A percentile compares a stretch with the other conserved stretches of the same genome.
Evolutionary conservation across 1,140 invertebrate genomes (phyloP).

Genomic region (Mactra quadrangularis): DNA sequence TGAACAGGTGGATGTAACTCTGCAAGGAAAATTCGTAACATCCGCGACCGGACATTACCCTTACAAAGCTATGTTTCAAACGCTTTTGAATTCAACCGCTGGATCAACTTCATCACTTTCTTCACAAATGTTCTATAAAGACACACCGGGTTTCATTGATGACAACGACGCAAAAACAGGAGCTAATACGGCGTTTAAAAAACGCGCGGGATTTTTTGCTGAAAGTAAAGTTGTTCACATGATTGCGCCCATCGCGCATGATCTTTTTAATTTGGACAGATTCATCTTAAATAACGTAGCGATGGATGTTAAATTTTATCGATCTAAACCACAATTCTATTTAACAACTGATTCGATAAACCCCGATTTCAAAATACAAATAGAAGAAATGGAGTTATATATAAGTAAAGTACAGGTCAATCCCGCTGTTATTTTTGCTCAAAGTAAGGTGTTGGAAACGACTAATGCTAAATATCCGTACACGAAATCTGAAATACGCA

Average conservation of each 20-base stretch:
- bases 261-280: constrained; percentile 17
- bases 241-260: too few relatives aligned
- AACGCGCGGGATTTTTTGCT: background rate
- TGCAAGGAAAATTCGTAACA: constrained; percentile 16
- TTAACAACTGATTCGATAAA: background rate
- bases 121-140: background rate
- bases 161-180: background rate
- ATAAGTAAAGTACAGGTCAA: constrained; percentile 24
- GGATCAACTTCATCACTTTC: background rate
- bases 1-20: background rate
- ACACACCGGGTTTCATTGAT: background rate
- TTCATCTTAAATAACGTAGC: constrained; percentile 31
- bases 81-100: constrained; percentile 12
- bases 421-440: constrained; percentile 38
- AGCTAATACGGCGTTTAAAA: background rate
- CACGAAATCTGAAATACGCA: background rate
- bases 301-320: constrained; percentile 15
- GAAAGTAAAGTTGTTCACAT: too few relatives aligned
- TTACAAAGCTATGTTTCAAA: constrained; percentile 20
- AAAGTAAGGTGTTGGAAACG: constrained; percentile 22
- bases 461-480: constrained; percentile 26
- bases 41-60: constrained; percentile 11
- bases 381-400: constrained; percentile 20
- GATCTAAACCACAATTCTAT: background rate
- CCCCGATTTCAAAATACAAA: background rate